Percentiles rank a stretch among this genome's conserved stretches.
Conservation (phyloP, 64 coral and sea anemone species). For the Porites lutea region DNA sequence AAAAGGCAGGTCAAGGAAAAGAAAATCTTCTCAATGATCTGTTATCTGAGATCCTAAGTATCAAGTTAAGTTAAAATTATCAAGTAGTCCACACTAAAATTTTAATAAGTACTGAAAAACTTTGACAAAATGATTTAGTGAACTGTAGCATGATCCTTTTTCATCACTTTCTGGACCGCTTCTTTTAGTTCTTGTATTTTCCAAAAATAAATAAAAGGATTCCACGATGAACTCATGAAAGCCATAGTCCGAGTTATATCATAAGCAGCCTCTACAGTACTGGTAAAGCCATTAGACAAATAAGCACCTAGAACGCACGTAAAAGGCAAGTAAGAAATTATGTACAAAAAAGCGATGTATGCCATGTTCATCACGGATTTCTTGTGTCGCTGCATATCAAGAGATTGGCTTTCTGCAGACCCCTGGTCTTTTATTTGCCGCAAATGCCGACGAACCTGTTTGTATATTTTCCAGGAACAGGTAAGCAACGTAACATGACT, state of each 20-base stretch:
- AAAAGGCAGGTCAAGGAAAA: no score
- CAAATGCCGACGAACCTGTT: not conserved
- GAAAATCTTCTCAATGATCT: no score
- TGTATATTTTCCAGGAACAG: not conserved
- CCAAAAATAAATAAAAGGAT: constrained; percentile 35
- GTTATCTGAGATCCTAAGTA: no score
- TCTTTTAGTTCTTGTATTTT: not conserved
- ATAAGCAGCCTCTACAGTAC: constrained; percentile 21
- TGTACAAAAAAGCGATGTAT: constrained; percentile 30
- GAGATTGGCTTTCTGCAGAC: not conserved
- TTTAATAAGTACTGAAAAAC: no score
- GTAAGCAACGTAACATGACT: not conserved
- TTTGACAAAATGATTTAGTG: no score
- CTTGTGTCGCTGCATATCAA: not conserved
- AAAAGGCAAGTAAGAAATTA: not conserved
- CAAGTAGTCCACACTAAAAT: no score
- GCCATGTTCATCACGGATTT: constrained; percentile 45
- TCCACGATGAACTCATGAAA: constrained; percentile 5
- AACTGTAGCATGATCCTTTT: no score
- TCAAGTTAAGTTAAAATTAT: no score
- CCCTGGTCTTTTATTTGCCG: not conserved
- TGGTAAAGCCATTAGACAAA: constrained; percentile 3
- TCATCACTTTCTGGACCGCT: not conserved
- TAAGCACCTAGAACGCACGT: not conserved
- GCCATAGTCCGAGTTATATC: constrained; percentile 36